phyloP scores from a whole-genome alignment of 2,888 invertebrate species.

The Noctua comes region DNA sequence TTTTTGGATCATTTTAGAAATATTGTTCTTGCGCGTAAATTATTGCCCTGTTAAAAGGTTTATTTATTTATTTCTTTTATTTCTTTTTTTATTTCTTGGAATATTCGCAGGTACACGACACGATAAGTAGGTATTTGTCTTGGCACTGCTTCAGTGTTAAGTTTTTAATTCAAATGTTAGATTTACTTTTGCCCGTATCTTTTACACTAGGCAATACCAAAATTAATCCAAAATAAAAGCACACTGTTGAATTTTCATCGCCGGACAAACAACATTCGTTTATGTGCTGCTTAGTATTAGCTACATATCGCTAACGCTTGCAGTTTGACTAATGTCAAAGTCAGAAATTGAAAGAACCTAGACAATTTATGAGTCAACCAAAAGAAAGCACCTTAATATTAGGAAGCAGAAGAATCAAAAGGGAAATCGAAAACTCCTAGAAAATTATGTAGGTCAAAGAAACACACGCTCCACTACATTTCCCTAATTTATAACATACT shows the following conservation, averaged over 20 bases:
- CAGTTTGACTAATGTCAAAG: too few species aligned
- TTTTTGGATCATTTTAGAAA: conserved; percentile 63
- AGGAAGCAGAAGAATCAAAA: background rate
- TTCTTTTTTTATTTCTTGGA: too few species aligned
- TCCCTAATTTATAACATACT: background rate
- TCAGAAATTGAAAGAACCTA: too few species aligned
- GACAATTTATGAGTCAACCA: background rate
- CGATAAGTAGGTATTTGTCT: too few species aligned
- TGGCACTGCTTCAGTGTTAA: background rate
- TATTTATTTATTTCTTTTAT: too few species aligned
- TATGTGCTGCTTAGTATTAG: too few species aligned
- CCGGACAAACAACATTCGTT: too few species aligned
- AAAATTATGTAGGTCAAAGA: background rate
- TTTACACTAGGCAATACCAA: background rate
- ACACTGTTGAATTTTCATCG: background rate
- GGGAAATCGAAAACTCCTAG: background rate
- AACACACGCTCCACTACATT: background rate
- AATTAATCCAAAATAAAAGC: background rate
- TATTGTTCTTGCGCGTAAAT: conserved; percentile 51
- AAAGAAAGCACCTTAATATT: background rate
- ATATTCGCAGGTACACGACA: conserved; percentile 1
- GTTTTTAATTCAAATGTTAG: background rate
- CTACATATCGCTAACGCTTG: too few species aligned
- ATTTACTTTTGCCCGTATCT: background rate
- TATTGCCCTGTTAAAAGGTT: conserved; percentile 19